Base-by-base conservation (phyloP, 2,888 invertebrate genomes). In the Cheilosia soror region DNA sequence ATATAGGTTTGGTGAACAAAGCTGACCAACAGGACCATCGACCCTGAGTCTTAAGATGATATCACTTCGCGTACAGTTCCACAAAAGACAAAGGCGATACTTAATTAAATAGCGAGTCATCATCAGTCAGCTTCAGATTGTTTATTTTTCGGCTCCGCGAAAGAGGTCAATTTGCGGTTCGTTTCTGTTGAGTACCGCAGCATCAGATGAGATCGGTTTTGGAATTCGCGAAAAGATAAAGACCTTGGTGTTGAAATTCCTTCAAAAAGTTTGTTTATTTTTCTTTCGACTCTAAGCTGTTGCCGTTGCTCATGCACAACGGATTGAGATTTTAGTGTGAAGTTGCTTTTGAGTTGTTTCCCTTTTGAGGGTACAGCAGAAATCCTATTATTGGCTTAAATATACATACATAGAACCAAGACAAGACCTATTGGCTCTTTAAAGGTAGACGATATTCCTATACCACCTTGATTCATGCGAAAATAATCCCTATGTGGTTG, bases 91-190 rank as follows among this genome's bases (percentile, higher is more conserved):
- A 72, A 60, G 62, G 40, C 55, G 27, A 66, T 40, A 55, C 66
- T 78, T 83, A 78, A 78, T 83, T 72, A 66, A 83, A 68, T 55
- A 60, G 60, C 51, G 29, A 65, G 47, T 37, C 37, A 31, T 37
- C 37, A 31, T 13, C 37, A 44, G n/a, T 60, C 31, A 69, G 57
- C 49, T 33, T 31, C 44, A 47, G 53, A 47, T n/a, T 83, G 78
- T 83, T 83, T 78, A 83, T 82, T 60, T 66, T 49, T 40, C 13
- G 62, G 62, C 72, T 66, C 63, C 20, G 47, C 62, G 40, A 73
- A 83, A 78, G 66, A 63, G 79, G 75, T 68, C 49, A 60, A 78
- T 78, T 73, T 55, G 66, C 57, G 78, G 68, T 73, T 79, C 63
- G 72, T 63, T 78, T 78, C 66, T 15, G 62, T 33, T 31, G 58